Base-by-base conservation (phyloP, 92 coral and sea anemone genomes). In the Actinernus sp. region DNA sequence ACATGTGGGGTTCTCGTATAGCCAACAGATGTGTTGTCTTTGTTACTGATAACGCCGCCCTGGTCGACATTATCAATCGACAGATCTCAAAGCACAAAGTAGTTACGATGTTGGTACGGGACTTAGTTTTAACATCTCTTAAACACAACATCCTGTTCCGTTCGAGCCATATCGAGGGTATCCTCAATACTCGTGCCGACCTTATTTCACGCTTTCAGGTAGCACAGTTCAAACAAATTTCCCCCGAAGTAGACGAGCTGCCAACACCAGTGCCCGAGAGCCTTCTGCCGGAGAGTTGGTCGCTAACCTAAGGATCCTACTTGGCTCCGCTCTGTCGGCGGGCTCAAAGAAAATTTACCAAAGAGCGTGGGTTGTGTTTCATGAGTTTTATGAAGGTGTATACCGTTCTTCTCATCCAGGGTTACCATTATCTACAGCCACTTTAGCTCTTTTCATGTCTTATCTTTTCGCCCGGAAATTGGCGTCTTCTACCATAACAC, bases 241-340 rank as follows among this genome's bases (percentile, higher is more conserved):
- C 72, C 16, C 62, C 62, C 11, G 50, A 18, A 20, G 52, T 26
- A 38, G 63, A 67, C 74, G 74, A 11, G 3, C 21, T 6, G 10
- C 31, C 76, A 21, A 68, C 76, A 18, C 10, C 32, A 18, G 60
- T 71, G 1, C 79, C 69, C 1, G 25, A 21, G 61, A 59, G 39
- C 80, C 80, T 61, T 48, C 80, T 34, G 40, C 80, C 80, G 26
- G 60, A 60, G 61, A 60, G 7, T 49, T 61, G 70, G 68, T 47
- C 58, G 8, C 58, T 70, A 26, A 29, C 25, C 31, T 70, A 36
- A 56, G 66, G 13, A 48, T 17, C 18, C 25, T 68, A 14, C 24
- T 43, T 21, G 22, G 18, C 11, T 56, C 58, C 0, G 56, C 68
- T 8, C 19, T 57, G 14, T 9, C 48, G 8, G 22, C 52, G 1